A percentile compares a stretch with the other conserved stretches of the same genome.
phyloP scores from a whole-genome alignment of 2,888 invertebrate species.

The Polydrusus pterygomalis region DNA sequence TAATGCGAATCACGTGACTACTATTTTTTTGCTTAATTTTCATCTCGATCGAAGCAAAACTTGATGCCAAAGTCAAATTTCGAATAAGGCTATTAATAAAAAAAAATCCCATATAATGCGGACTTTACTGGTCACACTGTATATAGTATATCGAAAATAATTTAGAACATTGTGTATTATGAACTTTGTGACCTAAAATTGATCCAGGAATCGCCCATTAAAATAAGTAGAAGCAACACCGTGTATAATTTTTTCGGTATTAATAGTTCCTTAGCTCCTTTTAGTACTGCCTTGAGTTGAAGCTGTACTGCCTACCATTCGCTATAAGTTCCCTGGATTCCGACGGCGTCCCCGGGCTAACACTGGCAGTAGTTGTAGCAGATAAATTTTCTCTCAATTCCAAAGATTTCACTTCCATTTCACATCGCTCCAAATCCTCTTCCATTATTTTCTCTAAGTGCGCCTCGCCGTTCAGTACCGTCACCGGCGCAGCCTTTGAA shows the following conservation, averaged over 20 bases:
- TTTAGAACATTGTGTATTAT: too few species aligned
- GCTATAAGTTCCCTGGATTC: constrained; percentile 79
- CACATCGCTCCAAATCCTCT: constrained; percentile 78
- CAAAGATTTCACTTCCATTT: constrained; percentile 69
- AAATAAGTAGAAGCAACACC: too few species aligned
- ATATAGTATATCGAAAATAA: too few species aligned
- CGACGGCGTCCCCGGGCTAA: constrained; percentile 80
- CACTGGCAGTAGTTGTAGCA: constrained; percentile 76
- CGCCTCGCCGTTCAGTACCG: constrained; percentile 75
- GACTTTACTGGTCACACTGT: too few species aligned
- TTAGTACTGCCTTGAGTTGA: constrained; percentile 67
- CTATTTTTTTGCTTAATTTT: too few species aligned
- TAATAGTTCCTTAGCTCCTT: constrained; percentile 7
- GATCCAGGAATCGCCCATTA: too few species aligned
- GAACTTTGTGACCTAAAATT: too few species aligned
- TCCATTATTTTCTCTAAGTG: constrained; percentile 83
- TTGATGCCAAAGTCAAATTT: too few species aligned
- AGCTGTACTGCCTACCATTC: constrained; percentile 74
- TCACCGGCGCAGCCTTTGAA: constrained; percentile 72
- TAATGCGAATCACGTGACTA: too few species aligned
- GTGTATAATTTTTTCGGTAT: not conserved
- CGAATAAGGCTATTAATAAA: too few species aligned
- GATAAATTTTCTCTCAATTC: constrained; percentile 71
- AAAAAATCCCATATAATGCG: too few species aligned
- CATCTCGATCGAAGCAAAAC: too few species aligned